Base-by-base conservation (phyloP, 2,888 invertebrate genomes). In the Cryptus armator region DNA sequence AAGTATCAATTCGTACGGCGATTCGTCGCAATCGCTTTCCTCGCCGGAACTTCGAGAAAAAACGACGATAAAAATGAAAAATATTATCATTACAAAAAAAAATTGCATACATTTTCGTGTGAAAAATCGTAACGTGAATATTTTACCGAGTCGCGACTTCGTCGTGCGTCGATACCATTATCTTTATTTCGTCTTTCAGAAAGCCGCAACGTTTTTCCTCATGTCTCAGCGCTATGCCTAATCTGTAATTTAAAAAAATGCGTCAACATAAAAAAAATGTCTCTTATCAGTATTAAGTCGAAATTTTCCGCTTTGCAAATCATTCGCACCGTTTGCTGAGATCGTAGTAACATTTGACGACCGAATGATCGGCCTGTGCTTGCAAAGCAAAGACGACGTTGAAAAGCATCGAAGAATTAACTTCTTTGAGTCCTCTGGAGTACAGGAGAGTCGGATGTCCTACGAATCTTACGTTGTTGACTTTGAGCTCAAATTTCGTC, bases 381-480 rank as follows among this genome's bases (percentile, higher is more conserved):
- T 98, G 97, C 71, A 98, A 94, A 32, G 98, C 98, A 95, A 99
- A 99, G 1, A 98, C 98, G 89, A 98, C 97, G 92, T 98, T 97
- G 59, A 98, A 97, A 59, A 98, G 94, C 94, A 97, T 97, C 89
- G 96, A 96, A n/a, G 96, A 96, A 85, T 96, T 96, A 0, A 95
- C 95, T 93, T 96, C 96, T 86, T 96, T 96, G 81, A 96, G 95
- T 14, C 96, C 96, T 88, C 96, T 94, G 51, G 96, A 95, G 14
- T 96, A 96, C 72, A 98, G 95, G 37, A 97, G 94, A 1, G 98
- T 98, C 0, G 99, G 99, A 94, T 98, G 99, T 0, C 99, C 98
- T 12, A 99, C 98, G 94, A 99, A 99, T 64, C 99, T 95, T 0
- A 99, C 98, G 95, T 99, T 98, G 94, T 99, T 99, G 0, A 99